Evolutionary conservation across 2,113 vertebrate species (phyloP), one percentile per base, ranked within the genome.

Genomic region (Bubo scandiacus): DNA sequence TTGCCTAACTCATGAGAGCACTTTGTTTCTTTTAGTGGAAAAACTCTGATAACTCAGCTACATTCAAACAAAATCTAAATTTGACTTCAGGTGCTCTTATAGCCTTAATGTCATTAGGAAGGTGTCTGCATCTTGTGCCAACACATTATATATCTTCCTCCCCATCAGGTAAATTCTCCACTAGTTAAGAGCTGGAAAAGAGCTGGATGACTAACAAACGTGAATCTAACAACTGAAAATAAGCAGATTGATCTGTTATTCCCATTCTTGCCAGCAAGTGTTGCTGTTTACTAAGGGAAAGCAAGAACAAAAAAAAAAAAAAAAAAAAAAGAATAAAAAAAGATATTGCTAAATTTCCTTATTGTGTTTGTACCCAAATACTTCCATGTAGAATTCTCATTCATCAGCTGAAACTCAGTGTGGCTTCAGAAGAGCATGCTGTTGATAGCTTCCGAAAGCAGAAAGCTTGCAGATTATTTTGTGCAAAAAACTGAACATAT

Each of bases 191-290:
- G 51, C 73, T 86, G 67, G 13, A 77, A 68, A 87, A 90, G 43
- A 61, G 78, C 32, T 54, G 49, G 19, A 45, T 68, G 49, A 59
- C 42, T 82, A 59, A 78, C 47, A 78, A 70, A 89, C 26, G 36
- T 1, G 4, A 87, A 81, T 73, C 62, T 5, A 29, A 54, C 61
- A 65, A 77, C 0, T 47, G 68, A 86, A 89, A 95, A 95, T 59
- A 66, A 88, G 23, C 32, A 65, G 52, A 92, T 42, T 75, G 49
- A 62, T 87, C 94, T 98, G 98, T 94, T 95, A 94, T 98, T 98
- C 98, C 97, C 86, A 71, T 71, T 97, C 95, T 96, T 96, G 95
- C 98, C 98, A 98, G 98, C 74, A 92, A 98, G 98, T 94, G 98
- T 89, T 98, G 98, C 98, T 98, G 96, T 98, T 97, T 96, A 95